A percentile compares a stretch with the other conserved stretches of the same genome.
These are phyloP conservation scores for Sialis lutaria DNA, from an alignment of 2,888 invertebrate species.

Conservation along the genomic window DNA sequence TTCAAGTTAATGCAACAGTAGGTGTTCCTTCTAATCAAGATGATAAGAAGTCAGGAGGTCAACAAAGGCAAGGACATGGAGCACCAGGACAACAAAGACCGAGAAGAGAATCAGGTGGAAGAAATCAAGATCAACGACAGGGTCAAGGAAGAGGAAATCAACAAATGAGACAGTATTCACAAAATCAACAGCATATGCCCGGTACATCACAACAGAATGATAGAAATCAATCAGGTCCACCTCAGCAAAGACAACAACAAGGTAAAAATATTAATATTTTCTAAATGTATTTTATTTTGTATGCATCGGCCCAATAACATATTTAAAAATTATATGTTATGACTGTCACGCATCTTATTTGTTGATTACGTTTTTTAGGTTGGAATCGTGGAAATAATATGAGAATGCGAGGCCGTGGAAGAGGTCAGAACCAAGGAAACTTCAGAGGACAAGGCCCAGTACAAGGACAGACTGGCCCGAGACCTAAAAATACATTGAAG, in stretches of 20 bases:
- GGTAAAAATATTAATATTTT: background rate
- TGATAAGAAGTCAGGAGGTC: slow-evolving; percentile 21
- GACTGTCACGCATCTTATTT: background rate
- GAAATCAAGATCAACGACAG: slow-evolving; percentile 15
- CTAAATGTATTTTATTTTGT: no score
- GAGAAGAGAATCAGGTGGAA: slow-evolving; percentile 8
- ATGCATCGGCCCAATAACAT: no score
- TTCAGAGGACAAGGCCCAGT: slow-evolving; percentile 8
- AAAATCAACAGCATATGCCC: slow-evolving; percentile 16
- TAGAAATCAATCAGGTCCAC: slow-evolving; percentile 12
- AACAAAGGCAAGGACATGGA: slow-evolving; percentile 18
- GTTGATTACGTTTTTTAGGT: slow-evolving; percentile 6
- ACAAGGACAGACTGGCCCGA: slow-evolving; percentile 17
- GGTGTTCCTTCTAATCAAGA: slow-evolving; percentile 15
- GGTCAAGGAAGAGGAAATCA: slow-evolving; percentile 17
- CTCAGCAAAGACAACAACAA: background rate
- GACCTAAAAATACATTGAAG: slow-evolving; percentile 58
- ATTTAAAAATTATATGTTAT: no score
- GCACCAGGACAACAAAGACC: slow-evolving; percentile 13
- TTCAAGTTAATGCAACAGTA: slow-evolving; percentile 40
- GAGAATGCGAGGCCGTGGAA: slow-evolving; percentile 13
- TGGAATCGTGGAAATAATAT: slow-evolving; percentile 15
- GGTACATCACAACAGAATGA: slow-evolving; percentile 18
- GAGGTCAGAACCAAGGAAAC: slow-evolving; percentile 9
- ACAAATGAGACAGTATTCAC: slow-evolving; percentile 19